A percentile compares a stretch with the other conserved stretches of the same genome.
These are phyloP conservation scores for Diplazon laetatorius DNA, from an alignment of 2,888 invertebrate genomes.

Conservation along the genomic window DNA sequence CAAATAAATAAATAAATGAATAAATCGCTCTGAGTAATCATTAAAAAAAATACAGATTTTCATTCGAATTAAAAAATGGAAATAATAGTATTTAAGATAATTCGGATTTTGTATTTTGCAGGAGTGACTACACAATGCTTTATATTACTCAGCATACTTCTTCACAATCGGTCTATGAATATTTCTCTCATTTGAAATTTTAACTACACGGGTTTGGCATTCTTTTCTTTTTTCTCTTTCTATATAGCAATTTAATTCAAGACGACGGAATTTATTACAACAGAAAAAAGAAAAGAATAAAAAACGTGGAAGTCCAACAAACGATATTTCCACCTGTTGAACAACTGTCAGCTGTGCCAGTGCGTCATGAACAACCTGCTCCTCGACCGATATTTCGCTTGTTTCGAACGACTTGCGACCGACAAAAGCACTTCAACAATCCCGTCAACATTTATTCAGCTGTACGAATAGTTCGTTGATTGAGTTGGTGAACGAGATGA, in stretches of 20 bases:
- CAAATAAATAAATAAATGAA: no score
- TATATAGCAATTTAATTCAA: neutral
- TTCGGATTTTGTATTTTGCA: no score
- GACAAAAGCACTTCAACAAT: constrained; percentile 13
- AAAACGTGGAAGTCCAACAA: neutral
- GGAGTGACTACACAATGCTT: no score
- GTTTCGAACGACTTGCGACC: constrained; percentile 15
- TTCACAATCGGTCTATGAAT: no score
- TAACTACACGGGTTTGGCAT: no score
- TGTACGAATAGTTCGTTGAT: constrained; percentile 4
- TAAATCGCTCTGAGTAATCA: no score
- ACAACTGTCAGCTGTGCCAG: neutral
- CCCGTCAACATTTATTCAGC: constrained; percentile 34
- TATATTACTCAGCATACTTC: no score
- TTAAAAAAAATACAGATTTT: no score
- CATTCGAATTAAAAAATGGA: no score
- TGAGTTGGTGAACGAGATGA: constrained; percentile 16
- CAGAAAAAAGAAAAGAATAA: neutral
- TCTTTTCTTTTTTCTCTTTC: no score
- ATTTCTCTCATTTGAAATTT: no score
- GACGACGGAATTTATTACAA: neutral
- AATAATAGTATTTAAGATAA: no score
- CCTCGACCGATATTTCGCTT: constrained; percentile 40
- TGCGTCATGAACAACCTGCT: constrained; percentile 22
- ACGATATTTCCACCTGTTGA: constrained; percentile 14